Conservation (phyloP, 2,888 invertebrate species). For the Eupithecia subumbrata region DNA sequence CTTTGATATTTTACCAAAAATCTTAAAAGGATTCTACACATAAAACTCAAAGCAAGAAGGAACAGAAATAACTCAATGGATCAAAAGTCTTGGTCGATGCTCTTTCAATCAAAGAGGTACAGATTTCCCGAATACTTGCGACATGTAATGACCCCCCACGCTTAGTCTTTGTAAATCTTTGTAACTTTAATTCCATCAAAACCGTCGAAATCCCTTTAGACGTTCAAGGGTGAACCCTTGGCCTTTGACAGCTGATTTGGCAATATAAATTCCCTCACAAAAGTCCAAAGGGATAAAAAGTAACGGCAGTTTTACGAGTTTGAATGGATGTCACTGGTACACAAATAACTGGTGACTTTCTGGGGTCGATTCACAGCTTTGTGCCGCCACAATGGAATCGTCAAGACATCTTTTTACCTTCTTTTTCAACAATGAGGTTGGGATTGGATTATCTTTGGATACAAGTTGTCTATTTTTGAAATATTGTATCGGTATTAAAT, state of each 20-base stretch:
- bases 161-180: conserved; percentile 14
- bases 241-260: conserved; percentile 47
- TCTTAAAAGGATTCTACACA: not conserved
- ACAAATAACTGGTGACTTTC: conserved; percentile 34
- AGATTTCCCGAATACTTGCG: not conserved
- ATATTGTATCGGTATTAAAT: conserved; percentile 5
- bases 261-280: conserved; percentile 55
- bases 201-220: conserved; percentile 19
- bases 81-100: not conserved
- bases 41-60: not conserved
- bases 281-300: conserved; percentile 45
- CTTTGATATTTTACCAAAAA: not conserved
- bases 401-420: conserved; percentile 16
- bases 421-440: not conserved
- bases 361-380: conserved; percentile 24
- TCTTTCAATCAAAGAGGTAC: not conserved
- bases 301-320: conserved; percentile 52
- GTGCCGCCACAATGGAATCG: conserved; percentile 25
- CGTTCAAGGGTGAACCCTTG: conserved; percentile 33
- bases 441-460: conserved; percentile 2
- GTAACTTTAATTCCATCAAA: conserved; percentile 19
- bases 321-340: conserved; percentile 45
- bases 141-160: not conserved
- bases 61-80: not conserved
- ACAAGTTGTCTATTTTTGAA: conserved; percentile 14